These are phyloP conservation scores for Aleiodes leptofemur DNA, from an alignment of 2,888 invertebrate species.

Conservation along the genomic window DNA sequence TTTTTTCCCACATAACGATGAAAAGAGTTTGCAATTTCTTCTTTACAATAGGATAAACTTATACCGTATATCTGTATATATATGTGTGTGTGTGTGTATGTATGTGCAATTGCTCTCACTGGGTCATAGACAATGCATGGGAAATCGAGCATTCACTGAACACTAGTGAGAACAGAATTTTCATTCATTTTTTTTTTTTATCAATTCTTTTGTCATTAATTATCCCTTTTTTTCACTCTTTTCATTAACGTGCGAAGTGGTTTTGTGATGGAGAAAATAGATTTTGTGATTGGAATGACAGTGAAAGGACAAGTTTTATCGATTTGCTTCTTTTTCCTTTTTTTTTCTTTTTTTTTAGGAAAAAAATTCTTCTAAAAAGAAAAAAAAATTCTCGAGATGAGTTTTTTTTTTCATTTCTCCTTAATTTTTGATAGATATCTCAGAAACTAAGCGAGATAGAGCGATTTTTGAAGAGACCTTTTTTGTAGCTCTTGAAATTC, in stretches of 20 bases:
- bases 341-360: background rate
- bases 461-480: too few relatives aligned
- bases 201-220: conserved; percentile 10
- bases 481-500: too few relatives aligned
- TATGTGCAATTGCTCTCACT: conserved; percentile 41
- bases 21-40: conserved; percentile 25
- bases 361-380: too few relatives aligned
- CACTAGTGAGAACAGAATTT: conserved; percentile 18
- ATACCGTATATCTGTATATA: conserved; percentile 10
- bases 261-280: conserved; percentile 7
- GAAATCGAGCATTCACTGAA: conserved; percentile 40
- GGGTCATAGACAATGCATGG: conserved; percentile 51
- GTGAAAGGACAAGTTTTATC: conserved; percentile 16
- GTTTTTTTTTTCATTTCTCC: too few relatives aligned
- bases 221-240: too few relatives aligned
- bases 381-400: background rate
- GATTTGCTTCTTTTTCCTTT: background rate
- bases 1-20: background rate
- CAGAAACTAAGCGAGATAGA: too few relatives aligned
- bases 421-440: background rate
- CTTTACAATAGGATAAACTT: conserved; percentile 36
- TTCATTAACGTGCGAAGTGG: conserved; percentile 27
- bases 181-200: conserved; percentile 40
- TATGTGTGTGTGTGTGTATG: conserved; percentile 3
- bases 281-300: background rate